Base-by-base conservation (phyloP, 2,113 vertebrate species). In the Chaetodon auriga region DNA sequence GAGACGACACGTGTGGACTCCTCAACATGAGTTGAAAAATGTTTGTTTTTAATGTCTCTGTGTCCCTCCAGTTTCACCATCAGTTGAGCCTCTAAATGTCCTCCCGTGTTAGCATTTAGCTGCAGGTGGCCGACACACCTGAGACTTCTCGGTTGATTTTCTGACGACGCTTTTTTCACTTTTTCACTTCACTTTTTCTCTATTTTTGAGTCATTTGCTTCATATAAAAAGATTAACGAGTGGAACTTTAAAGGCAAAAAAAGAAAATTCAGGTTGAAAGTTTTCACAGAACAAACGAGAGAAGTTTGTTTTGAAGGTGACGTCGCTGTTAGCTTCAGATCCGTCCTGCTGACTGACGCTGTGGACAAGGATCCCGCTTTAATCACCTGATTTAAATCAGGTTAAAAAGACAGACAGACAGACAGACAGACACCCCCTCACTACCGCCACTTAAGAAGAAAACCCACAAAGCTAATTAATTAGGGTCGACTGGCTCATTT, bases 391-490 rank as follows among this genome's bases (percentile, higher is more conserved):
- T 87, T 74, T 64, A 71, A 78, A 75, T 70, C 79, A 80, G 79
- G 68, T 75, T 68, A 10, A 38, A 75, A 77, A 62, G 23, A 10
- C 75, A 64, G 25, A 5, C 54, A 63, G 68, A 35, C 21, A 74
- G 60, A 43, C 19, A 54, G 58, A 58, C 21, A 58, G 49, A 72
- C n/a, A 3, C 65, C 57, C 54, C 55, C 38, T 58, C 78, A 51
- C 48, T n/a, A 9, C 43, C 9, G 41, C 68, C 68, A 64, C 87
- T 85, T 63, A 71, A 71, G 43, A 36, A 82, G 48, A 86, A 86
- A 88, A 16, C 82, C 68, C 73, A 85, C 85, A 82, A 66, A 66
- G 75, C 68, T 82, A 71, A 88, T 89, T 88, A 86, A 82, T 88
- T 61, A 62, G 68, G 55, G 71, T 60, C 15, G 18, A 62, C 66